Percentiles rank a stretch among this genome's conserved stretches.
These are phyloP conservation scores for Spinus olivaceus DNA, from an alignment of 2,797 vertebrate genomes.

Conservation along the genomic window DNA sequence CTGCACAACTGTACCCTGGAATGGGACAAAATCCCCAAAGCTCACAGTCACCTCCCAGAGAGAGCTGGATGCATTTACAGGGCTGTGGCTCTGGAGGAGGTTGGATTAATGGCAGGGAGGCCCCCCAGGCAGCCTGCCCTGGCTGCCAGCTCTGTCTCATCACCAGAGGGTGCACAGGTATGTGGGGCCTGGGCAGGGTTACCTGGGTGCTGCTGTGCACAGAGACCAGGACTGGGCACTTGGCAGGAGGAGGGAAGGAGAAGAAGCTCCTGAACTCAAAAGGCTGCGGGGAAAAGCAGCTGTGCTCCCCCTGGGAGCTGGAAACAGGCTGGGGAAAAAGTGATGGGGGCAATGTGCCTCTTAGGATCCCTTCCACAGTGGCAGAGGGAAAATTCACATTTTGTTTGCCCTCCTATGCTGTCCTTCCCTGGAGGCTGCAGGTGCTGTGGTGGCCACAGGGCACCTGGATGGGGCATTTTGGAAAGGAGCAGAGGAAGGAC, in stretches of 20 bases:
- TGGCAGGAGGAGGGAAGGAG: not conserved
- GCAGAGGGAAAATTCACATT: not conserved
- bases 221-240: not conserved
- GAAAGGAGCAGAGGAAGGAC: not conserved
- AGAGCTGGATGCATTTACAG: not conserved
- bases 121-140: not conserved
- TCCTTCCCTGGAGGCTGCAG: not conserved
- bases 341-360: not conserved
- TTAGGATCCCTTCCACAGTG: not conserved
- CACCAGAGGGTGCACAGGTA: not conserved
- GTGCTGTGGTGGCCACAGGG: not conserved
- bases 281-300: not conserved
- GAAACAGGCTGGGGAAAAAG: not conserved
- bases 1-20: not conserved
- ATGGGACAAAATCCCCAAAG: not conserved
- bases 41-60: not conserved
- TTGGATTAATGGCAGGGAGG: not conserved
- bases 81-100: not conserved
- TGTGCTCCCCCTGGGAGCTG: not conserved
- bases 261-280: not conserved
- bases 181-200: not conserved
- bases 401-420: rapidly evolving
- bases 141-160: not conserved
- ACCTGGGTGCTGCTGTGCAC: not conserved
- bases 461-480: not conserved